A percentile compares a stretch with the other conserved stretches of the same genome.
Conservation (phyloP, 2,113 vertebrate species). For the Brachyhypopomus gauderio region DNA sequence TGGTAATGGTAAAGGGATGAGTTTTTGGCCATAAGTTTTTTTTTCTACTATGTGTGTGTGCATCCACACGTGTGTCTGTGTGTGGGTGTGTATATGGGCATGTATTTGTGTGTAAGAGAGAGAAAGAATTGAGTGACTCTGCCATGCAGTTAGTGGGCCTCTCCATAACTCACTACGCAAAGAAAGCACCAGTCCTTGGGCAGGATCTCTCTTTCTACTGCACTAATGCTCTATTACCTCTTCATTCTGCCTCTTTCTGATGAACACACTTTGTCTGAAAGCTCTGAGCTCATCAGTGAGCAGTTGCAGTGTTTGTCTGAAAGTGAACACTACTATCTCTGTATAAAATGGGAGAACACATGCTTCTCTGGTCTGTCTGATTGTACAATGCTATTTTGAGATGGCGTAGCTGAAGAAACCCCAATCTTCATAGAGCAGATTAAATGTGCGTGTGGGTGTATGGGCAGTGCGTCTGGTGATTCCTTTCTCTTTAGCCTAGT, state of each 20-base stretch:
- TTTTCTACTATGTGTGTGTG: neutral
- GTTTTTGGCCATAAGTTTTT: neutral
- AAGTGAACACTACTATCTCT: neutral
- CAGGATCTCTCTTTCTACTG: neutral
- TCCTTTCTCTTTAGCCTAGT: slow-evolving; percentile 22
- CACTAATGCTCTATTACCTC: neutral
- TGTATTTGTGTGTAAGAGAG: slow-evolving; percentile 10
- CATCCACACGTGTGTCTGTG: neutral
- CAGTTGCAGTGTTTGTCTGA: neutral
- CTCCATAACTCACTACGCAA: slow-evolving; percentile 1
- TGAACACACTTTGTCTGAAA: neutral
- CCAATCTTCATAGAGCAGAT: slow-evolving; percentile 28
- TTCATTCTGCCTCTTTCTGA: neutral
- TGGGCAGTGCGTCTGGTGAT: neutral
- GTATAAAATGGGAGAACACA: neutral
- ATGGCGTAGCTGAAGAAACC: slow-evolving; percentile 4
- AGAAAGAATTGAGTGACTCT: neutral
- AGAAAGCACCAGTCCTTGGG: neutral
- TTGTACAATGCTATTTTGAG: neutral
- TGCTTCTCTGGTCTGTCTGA: neutral
- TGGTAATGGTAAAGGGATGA: slow-evolving; percentile 23
- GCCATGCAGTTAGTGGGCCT: too few species aligned
- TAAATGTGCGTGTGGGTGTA: slow-evolving; percentile 18
- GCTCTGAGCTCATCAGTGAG: neutral
- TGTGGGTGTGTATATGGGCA: neutral